Base-by-base conservation (phyloP, 2,888 invertebrate species). In the Mellilla xanthometata region DNA sequence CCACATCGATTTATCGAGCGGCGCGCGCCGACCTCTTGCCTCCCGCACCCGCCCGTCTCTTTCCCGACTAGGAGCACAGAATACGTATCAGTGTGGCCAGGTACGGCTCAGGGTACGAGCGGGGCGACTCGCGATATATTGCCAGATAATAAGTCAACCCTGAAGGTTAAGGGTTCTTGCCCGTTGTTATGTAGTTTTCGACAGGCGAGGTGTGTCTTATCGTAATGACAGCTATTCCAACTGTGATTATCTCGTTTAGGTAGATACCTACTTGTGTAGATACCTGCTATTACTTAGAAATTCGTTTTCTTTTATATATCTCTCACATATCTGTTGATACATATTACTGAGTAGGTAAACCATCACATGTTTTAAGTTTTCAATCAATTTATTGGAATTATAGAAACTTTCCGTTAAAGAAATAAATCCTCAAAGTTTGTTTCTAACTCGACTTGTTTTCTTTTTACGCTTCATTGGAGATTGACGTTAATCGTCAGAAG, bases 1-100 rank as follows among this genome's bases (percentile, higher is more conserved):
- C 62, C 68, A 74, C 77, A 87, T 87, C 87, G 87, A 88, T 89
- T 87, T 88, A 88, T 87, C 77, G 88, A 87, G 68, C 86, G 84
- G 85, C 86, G 85, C 86, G 83, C 86, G 84, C 86, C 81, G 82
- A 60, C 78, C 73, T 63, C 72, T 66, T 65, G 24, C 68, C 63
- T 58, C 68, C 65, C 69, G 64, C 68, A 53, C 71, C 70, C 69
- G 64, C 64, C 62, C 69, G 54, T 67, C 71, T 65, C 66, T 68
- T 66, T 67, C 65, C 63, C 66, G 62, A 63, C 68, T 65, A 60
- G 51, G 67, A 62, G 68, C 70, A 61, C 62, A 54, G 63, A 19
- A 19, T 19, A 19, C 3, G 6, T 19, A 19, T 5, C 15, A 19
- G 15, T 19, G 6, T 6, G 15, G n/a, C n/a, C 15, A 19, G 15